Evolutionary conservation across 2,113 vertebrate genomes (phyloP), one percentile per base, ranked within the genome.

Genomic region (Eulemur rufifrons): DNA sequence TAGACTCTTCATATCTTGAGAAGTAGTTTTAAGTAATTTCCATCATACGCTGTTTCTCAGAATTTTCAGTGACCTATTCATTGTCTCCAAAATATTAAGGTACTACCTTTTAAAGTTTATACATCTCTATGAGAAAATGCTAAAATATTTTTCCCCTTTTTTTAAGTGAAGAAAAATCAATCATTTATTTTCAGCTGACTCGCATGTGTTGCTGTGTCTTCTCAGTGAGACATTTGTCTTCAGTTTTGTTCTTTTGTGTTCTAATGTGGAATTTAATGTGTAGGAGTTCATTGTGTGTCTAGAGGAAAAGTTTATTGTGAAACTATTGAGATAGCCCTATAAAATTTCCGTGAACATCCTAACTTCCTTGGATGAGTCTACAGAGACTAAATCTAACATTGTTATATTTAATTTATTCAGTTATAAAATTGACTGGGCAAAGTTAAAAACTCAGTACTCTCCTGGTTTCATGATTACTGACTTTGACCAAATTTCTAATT

Each of bases 191-290:
- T 96, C 20, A 42, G 1, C 69, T 69, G 45, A 56, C 34, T 89
- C n/a, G 37, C 12, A 37, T 69, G 47, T 87, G 37, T 94, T 97
- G 37, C 47, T 89, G 11, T 92, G 21, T 91, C 34, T 93, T 95
- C 50, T 91, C 52, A 87, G 39, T 50, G 77, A 95, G 17, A 37
- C 52, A 50, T 92, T 73, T 82, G 39, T 80, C 47, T 56, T 96
- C 52, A 69, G 42, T 86, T 96, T 97, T 83, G 29, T 96, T 86
- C 59, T 69, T 85, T 89, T 76, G 52, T 80, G 12, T 96, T 84
- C 56, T 85, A 3, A 90, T 87, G 12, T 91, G 77, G 45, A 93
- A 93, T 88, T 93, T 63, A 95, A 83, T 37, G 32, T 61, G 8
- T 56, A 66, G 59, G 50, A 87, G 59, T 95, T 94, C 14, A 74